A percentile compares a stretch with the other conserved stretches of the same genome.
Evolutionary conservation across 2,797 vertebrate genomes (phyloP).

Genomic region (Molossus molossus): DNA sequence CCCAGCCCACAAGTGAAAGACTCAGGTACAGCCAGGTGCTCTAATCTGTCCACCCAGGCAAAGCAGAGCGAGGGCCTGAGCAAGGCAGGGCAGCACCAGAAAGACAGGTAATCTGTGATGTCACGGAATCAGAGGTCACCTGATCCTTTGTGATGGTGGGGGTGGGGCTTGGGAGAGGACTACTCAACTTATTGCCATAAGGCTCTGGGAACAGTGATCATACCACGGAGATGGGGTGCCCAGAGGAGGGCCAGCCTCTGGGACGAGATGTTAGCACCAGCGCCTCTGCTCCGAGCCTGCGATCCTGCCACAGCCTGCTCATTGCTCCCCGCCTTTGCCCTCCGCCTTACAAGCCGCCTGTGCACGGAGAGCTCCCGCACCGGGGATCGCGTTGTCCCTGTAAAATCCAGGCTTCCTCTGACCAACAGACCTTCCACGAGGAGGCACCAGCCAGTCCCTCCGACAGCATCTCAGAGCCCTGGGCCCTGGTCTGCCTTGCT

Average conservation of each 20-base stretch:
- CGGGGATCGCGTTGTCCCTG: background rate
- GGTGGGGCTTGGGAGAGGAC: rapidly evolving
- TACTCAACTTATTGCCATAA: rapidly evolving
- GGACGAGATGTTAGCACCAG: rapidly evolving
- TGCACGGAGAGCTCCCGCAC: rapidly evolving
- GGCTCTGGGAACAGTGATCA: background rate
- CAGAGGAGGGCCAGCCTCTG: background rate
- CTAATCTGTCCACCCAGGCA: background rate
- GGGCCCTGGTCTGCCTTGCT: background rate
- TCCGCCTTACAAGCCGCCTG: background rate
- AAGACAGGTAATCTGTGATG: background rate
- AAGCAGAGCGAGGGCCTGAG: background rate
- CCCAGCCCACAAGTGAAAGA: background rate
- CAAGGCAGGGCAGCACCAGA: rapidly evolving
- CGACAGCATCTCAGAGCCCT: background rate
- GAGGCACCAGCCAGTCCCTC: background rate
- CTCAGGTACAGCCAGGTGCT: too few species aligned
- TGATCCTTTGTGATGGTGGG: background rate
- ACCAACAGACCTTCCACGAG: rapidly evolving
- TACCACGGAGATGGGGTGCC: rapidly evolving
- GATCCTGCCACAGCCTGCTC: rapidly evolving
- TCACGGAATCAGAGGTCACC: background rate
- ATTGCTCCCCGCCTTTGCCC: rapidly evolving
- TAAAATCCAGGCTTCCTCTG: background rate
- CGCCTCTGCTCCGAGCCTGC: rapidly evolving